Percentiles rank a stretch among this genome's conserved stretches.
Conservation (phyloP, 1,140 invertebrate species). For the Nylanderia fulva region DNA sequence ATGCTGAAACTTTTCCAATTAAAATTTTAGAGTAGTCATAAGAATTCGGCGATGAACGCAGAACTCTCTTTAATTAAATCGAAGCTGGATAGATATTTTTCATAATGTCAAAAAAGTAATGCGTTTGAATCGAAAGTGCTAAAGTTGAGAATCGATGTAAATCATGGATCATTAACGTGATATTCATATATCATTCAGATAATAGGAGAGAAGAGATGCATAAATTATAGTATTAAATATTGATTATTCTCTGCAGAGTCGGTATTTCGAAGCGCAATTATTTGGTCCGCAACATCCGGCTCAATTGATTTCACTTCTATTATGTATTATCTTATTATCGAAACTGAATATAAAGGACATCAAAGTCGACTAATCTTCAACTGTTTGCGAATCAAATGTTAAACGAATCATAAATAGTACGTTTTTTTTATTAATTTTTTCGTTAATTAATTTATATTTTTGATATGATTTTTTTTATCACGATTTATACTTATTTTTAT, state of each 20-base stretch:
- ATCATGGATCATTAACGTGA: constrained; percentile 8
- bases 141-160: constrained; percentile 13
- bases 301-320: constrained; percentile 49
- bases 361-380: constrained; percentile 21
- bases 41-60: constrained; percentile 25
- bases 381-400: neutral
- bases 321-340: constrained; percentile 36
- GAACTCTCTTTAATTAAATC: constrained; percentile 38
- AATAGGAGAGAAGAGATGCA: constrained; percentile 34
- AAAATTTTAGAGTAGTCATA: constrained; percentile 55
- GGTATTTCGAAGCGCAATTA: constrained; percentile 38
- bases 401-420: too few relatives aligned
- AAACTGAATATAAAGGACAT: constrained; percentile 25
- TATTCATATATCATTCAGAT: constrained; percentile 50
- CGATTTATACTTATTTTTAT: neutral
- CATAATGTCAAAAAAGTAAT: constrained; percentile 32
- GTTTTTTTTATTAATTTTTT: too few relatives aligned
- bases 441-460: neutral
- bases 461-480: too few relatives aligned
- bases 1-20: constrained; percentile 52
- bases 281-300: constrained; percentile 38
- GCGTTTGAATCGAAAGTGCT: constrained; percentile 22
- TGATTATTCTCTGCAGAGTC: constrained; percentile 47
- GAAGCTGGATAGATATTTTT: constrained; percentile 31
- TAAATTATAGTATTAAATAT: constrained; percentile 41